These are phyloP conservation scores for Australoheros facetus DNA, from an alignment of 2,797 vertebrate species.

Conservation along the genomic window DNA sequence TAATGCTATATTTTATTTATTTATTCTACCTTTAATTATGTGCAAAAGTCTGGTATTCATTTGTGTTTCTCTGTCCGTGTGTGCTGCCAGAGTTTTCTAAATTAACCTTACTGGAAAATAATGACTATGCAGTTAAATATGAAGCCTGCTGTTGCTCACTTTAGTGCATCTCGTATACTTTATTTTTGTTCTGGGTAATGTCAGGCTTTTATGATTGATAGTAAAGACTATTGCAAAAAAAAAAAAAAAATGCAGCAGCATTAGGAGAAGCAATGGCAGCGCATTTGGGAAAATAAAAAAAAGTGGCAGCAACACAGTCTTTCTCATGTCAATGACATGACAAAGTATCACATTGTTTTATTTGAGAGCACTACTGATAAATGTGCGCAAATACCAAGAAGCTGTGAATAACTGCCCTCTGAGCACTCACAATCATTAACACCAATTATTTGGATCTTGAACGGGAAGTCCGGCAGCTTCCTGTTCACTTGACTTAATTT, in stretches of 20 bases:
- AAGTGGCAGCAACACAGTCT: not conserved
- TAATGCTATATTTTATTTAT: slow-evolving; percentile 41
- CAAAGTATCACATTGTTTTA: slow-evolving; percentile 51
- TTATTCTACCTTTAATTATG: slow-evolving; percentile 60
- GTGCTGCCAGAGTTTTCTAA: slow-evolving; percentile 63
- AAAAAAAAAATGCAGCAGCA: not conserved
- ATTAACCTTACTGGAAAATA: slow-evolving; percentile 66
- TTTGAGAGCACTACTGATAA: slow-evolving; percentile 42
- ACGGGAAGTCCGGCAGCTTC: slow-evolving; percentile 79
- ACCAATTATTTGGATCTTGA: slow-evolving; percentile 75
- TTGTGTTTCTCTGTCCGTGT: slow-evolving; percentile 55
- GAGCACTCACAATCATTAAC: slow-evolving; percentile 68
- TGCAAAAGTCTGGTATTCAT: slow-evolving; percentile 75
- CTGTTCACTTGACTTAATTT: slow-evolving; percentile 82
- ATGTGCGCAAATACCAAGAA: slow-evolving; percentile 53
- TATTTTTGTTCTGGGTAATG: slow-evolving; percentile 50
- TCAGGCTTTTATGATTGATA: slow-evolving; percentile 51
- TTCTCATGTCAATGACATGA: slow-evolving; percentile 48
- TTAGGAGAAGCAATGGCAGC: not conserved
- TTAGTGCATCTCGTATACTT: slow-evolving; percentile 49
- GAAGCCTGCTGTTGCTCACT: slow-evolving; percentile 58
- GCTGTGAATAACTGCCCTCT: slow-evolving; percentile 67
- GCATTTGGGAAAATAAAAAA: slow-evolving; percentile 16
- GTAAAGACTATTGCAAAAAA: slow-evolving; percentile 27
- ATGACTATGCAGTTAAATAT: slow-evolving; percentile 64